These are phyloP conservation scores for Eulacestoma nigropectus DNA, from an alignment of 2,113 vertebrate species.

Conservation along the genomic window DNA sequence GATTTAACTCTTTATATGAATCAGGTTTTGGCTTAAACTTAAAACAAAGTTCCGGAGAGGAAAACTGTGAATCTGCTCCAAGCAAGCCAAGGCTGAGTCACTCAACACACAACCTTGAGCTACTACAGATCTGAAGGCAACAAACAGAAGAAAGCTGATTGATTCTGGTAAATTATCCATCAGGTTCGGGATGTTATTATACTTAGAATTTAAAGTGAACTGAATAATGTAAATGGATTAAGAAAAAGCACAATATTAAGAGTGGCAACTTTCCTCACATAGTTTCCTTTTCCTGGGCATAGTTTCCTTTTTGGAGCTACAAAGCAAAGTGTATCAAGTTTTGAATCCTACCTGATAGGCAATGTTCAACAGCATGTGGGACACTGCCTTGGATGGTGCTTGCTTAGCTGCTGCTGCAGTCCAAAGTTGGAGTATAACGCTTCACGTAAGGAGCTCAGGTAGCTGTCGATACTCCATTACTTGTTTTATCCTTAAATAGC, in stretches of 20 bases:
- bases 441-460: background rate
- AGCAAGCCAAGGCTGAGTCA: background rate
- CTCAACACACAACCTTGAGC: background rate
- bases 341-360: background rate
- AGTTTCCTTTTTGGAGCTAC: background rate
- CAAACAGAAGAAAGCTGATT: background rate
- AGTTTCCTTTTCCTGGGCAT: background rate
- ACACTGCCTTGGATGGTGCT: background rate
- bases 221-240: background rate
- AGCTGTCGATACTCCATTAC: background rate
- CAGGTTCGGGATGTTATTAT: background rate
- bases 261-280: background rate
- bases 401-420: background rate
- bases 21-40: background rate
- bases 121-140: background rate
- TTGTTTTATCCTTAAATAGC: background rate
- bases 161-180: background rate
- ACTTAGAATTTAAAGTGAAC: background rate
- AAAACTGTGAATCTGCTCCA: background rate
- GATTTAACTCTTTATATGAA: background rate
- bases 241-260: background rate
- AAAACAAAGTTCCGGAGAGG: accelerated
- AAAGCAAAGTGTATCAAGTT: background rate
- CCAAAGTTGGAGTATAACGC: background rate
- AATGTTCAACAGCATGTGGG: background rate